Evolutionary conservation across 2,113 vertebrate genomes (phyloP).

Genomic region (Cisticola juncidis): DNA sequence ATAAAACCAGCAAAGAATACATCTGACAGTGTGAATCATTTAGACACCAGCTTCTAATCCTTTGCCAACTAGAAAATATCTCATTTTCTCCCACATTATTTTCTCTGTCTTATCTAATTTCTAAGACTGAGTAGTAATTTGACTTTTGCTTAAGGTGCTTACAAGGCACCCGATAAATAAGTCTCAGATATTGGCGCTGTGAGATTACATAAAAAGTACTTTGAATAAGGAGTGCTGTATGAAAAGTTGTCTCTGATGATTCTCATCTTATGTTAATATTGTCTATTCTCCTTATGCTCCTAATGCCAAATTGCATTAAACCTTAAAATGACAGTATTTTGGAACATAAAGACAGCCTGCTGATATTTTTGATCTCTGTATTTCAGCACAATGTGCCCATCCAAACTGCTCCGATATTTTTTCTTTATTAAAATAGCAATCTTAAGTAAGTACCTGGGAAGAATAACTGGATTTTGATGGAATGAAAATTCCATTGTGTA

Average conservation of each 20-base stretch:
- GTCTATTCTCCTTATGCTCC: background rate
- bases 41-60: background rate
- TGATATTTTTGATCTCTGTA: background rate
- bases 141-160: background rate
- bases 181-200: background rate
- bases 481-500: background rate
- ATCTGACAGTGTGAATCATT: background rate
- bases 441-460: background rate
- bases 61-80: background rate
- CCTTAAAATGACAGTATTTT: background rate
- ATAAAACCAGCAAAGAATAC: background rate
- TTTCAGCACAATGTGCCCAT: background rate
- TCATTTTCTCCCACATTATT: background rate
- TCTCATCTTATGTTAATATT: background rate
- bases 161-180: background rate
- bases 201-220: background rate
- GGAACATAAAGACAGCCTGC: background rate
- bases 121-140: background rate
- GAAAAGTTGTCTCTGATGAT: background rate
- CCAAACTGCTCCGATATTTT: background rate
- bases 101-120: background rate
- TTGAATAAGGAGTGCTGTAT: background rate
- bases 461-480: background rate
- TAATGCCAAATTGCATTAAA: background rate
- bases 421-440: background rate